Percentiles rank a stretch among this genome's conserved stretches.
phyloP scores from a whole-genome alignment of 1,140 invertebrate genomes.

The Bombus superbus region DNA sequence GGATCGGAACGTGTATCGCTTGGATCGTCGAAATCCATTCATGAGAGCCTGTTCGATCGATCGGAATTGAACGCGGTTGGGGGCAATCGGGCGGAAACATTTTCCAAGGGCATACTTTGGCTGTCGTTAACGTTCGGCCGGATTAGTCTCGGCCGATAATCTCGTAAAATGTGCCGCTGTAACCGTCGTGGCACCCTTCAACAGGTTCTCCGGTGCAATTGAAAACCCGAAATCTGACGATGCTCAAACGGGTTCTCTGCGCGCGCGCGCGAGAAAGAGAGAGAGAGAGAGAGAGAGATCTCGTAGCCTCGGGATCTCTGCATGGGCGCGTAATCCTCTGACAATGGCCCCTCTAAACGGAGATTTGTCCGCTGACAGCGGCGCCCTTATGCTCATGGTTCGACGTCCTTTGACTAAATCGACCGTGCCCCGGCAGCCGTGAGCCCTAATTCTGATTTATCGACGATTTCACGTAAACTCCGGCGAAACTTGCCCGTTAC shows the following conservation, averaged over 20 bases:
- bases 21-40: neutral
- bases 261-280: neutral
- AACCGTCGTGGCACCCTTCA: conserved; percentile 46
- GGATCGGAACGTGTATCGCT: too few relatives aligned
- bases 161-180: conserved; percentile 50
- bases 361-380: conserved; percentile 54
- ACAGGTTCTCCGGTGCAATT: conserved; percentile 44
- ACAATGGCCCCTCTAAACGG: conserved; percentile 54
- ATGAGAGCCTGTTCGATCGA: neutral
- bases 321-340: conserved; percentile 49
- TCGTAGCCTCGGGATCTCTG: neutral
- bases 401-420: conserved; percentile 50
- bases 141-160: conserved; percentile 48
- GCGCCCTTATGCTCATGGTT: conserved; percentile 43
- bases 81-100: conserved; percentile 37
- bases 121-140: conserved; percentile 48
- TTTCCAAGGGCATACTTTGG: conserved; percentile 43
- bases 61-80: neutral
- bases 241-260: conserved; percentile 32
- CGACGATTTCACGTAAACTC: conserved; percentile 32
- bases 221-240: conserved; percentile 53
- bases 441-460: conserved; percentile 50
- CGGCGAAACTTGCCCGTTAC: neutral
- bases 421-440: conserved; percentile 2
- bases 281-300: too few relatives aligned